Conservation (phyloP, 2,113 vertebrate species). For the Tapirus terrestris region DNA sequence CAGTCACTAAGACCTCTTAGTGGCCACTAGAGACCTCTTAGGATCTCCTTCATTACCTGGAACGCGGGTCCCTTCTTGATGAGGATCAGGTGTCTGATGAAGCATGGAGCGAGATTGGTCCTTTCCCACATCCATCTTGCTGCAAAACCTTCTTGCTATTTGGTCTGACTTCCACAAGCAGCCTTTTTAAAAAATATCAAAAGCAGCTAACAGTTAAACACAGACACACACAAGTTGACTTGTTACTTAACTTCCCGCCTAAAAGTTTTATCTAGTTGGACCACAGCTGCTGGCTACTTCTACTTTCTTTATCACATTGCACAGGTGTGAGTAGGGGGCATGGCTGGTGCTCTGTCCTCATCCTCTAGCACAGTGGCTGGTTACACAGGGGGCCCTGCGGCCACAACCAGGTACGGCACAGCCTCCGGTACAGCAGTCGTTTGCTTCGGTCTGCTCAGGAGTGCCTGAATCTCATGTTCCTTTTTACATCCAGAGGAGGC, state of each 20-base stretch:
- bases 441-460: not conserved
- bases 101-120: not conserved
- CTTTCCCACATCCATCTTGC: constrained; percentile 78
- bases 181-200: constrained; percentile 70
- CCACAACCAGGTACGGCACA: not conserved
- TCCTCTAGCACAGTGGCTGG: constrained; percentile 34
- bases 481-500: not conserved
- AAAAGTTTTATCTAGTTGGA: constrained; percentile 84
- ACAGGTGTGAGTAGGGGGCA: constrained; percentile 72
- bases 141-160: constrained; percentile 41
- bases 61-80: not conserved
- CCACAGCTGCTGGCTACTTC: constrained; percentile 80
- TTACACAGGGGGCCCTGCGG: not conserved
- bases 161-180: constrained; percentile 49
- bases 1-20: not conserved
- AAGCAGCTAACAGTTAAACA: constrained; percentile 70
- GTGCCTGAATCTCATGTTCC: rapidly evolving
- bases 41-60: constrained; percentile 81
- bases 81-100: not conserved
- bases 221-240: constrained; percentile 65
- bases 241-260: constrained; percentile 84
- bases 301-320: constrained; percentile 84
- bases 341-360: constrained; percentile 18
- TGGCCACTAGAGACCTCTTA: not conserved
- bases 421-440: not conserved